Conservation (phyloP, 2,113 vertebrate species). For the Calyptomena viridis region DNA sequence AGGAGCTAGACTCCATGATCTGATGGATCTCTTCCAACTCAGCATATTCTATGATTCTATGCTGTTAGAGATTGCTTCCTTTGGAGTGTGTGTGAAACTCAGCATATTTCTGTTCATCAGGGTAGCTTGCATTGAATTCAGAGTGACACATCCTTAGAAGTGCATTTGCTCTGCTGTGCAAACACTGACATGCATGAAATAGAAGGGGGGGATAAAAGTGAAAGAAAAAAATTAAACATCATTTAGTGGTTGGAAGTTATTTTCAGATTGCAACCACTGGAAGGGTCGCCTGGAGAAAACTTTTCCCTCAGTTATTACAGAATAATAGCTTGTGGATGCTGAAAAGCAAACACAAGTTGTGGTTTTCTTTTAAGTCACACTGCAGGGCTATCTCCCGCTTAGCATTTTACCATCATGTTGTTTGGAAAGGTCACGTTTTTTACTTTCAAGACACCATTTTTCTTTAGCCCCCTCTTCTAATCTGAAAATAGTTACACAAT, state of each 20-base stretch:
- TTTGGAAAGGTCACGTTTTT: conserved; percentile 68
- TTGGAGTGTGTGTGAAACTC: not conserved
- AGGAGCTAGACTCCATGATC: not conserved
- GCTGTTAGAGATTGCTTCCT: not conserved
- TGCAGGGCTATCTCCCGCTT: conserved; percentile 68
- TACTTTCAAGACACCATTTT: conserved; percentile 71
- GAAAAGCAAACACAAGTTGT: conserved; percentile 73
- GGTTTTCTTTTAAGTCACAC: conserved; percentile 74
- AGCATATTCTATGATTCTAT: not conserved
- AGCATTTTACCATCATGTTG: conserved; percentile 62
- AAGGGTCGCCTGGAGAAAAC: conserved; percentile 67
- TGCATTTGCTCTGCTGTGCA: conserved; percentile 44
- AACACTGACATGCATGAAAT: conserved; percentile 64
- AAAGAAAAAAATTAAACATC: conserved; percentile 56
- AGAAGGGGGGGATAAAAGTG: not conserved
- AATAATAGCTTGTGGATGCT: conserved; percentile 73
- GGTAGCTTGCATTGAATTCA: conserved; percentile 18
- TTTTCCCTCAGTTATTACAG: conserved; percentile 75
- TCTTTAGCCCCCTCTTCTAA: conserved; percentile 57
- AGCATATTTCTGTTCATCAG: not conserved
- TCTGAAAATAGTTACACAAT: conserved; percentile 63
- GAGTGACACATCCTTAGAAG: conserved; percentile 46
- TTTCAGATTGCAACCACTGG: conserved; percentile 74
- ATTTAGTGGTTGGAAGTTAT: conserved; percentile 75
- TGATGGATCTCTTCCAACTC: not conserved